A percentile compares a stretch with the other conserved stretches of the same genome.
Conservation (phyloP, 2,888 invertebrate genomes). For the Mythimna lalbum region DNA sequence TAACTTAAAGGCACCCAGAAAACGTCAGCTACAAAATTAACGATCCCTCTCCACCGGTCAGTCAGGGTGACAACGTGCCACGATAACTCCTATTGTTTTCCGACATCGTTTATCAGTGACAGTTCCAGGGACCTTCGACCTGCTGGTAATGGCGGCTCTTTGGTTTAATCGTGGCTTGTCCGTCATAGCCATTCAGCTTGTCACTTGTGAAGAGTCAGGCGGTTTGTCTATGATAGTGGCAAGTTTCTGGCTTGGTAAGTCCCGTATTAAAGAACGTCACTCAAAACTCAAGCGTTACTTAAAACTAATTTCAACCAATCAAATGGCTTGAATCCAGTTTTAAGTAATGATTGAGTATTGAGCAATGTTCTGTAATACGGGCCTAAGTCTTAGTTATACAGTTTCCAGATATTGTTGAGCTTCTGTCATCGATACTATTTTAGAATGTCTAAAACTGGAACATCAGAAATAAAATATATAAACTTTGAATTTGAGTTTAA, state of each 20-base stretch:
- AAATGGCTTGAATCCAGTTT: too few relatives aligned
- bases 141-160: conserved; percentile 41
- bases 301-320: too few relatives aligned
- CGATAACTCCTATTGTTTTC: conserved; percentile 53
- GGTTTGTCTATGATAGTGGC: conserved; percentile 13
- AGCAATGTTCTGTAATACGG: too few relatives aligned
- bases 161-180: conserved; percentile 30
- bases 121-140: conserved; percentile 37
- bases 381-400: neutral
- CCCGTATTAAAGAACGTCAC: too few relatives aligned
- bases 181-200: conserved; percentile 29
- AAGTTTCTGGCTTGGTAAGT: neutral
- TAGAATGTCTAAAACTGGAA: too few relatives aligned
- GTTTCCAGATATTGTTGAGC: too few relatives aligned
- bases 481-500: too few relatives aligned
- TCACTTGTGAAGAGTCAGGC: conserved; percentile 13
- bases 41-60: conserved; percentile 40
- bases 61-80: conserved; percentile 20
- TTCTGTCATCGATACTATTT: too few relatives aligned
- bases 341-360: too few relatives aligned
- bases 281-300: too few relatives aligned
- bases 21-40: conserved; percentile 36
- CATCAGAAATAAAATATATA: too few relatives aligned
- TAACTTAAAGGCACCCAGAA: neutral
- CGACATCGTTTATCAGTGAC: conserved; percentile 57